These are phyloP conservation scores for Mungos mungo DNA, from an alignment of 2,113 vertebrate species.

Conservation along the genomic window DNA sequence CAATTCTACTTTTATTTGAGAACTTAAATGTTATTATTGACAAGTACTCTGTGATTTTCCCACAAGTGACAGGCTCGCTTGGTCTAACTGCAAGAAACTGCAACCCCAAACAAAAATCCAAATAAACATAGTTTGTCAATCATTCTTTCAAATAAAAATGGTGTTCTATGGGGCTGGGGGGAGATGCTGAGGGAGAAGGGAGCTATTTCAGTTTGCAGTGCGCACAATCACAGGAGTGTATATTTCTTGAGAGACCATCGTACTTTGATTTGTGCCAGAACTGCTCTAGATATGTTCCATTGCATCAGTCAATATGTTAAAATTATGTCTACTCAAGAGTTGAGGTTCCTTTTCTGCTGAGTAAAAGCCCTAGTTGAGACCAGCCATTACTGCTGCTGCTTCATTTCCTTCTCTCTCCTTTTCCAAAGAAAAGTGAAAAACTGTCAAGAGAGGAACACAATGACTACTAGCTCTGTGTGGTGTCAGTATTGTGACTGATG, in stretches of 20 bases:
- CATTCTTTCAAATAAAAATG: too few relatives aligned
- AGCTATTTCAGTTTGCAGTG: neutral
- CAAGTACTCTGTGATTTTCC: neutral
- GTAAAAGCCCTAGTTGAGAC: neutral
- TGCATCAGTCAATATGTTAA: neutral
- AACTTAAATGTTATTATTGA: neutral
- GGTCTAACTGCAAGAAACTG: neutral
- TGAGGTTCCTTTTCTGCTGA: neutral
- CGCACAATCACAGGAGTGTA: neutral
- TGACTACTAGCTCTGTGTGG: rapidly evolving
- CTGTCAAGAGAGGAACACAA: neutral
- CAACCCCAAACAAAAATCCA: neutral
- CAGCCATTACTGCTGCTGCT: too few relatives aligned
- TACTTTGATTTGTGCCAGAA: neutral
- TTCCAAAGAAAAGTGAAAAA: neutral
- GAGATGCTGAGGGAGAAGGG: too few relatives aligned
- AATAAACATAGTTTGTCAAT: neutral
- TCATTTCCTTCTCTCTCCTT: neutral
- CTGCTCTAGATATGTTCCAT: neutral
- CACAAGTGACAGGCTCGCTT: neutral
- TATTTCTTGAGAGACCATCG: neutral
- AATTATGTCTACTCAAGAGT: neutral
- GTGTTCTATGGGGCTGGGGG: too few relatives aligned
- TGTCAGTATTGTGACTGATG: neutral
- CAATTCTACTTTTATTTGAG: neutral